Percentiles rank a stretch among this genome's conserved stretches.
These are phyloP conservation scores for Haemorhous mexicanus DNA, from an alignment of 2,113 vertebrate species.

Conservation along the genomic window DNA sequence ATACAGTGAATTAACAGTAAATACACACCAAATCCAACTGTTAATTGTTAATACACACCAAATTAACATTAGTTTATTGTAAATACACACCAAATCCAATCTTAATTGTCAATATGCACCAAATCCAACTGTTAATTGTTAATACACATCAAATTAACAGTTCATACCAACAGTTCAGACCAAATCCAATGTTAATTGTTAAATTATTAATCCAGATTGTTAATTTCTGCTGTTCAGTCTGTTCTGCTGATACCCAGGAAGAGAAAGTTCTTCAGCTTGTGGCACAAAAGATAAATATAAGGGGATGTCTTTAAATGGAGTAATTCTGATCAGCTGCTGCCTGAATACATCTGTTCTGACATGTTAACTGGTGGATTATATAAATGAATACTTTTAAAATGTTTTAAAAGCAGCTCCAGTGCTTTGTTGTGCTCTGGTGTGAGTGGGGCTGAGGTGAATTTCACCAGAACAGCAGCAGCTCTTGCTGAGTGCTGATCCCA, in stretches of 20 bases:
- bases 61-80: not conserved
- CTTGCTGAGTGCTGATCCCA: rapidly evolving
- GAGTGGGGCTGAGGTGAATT: not conserved
- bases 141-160: no score
- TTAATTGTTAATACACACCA: not conserved
- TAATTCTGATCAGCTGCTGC: not conserved
- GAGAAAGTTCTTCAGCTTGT: not conserved
- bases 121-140: no score
- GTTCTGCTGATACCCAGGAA: not conserved
- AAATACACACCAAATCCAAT: not conserved
- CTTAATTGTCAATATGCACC: no score
- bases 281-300: not conserved
- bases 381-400: not conserved
- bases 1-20: not conserved
- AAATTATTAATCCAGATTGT: not conserved
- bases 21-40: not conserved
- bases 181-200: no score
- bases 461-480: rapidly evolving
- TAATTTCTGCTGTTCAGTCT: not conserved
- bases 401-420: not conserved
- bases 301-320: not conserved
- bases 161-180: no score
- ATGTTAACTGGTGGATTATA: rapidly evolving
- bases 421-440: not conserved
- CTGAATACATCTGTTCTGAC: not conserved